Evolutionary conservation across 2,888 invertebrate genomes (phyloP).

Genomic region (Gari tellinella): DNA sequence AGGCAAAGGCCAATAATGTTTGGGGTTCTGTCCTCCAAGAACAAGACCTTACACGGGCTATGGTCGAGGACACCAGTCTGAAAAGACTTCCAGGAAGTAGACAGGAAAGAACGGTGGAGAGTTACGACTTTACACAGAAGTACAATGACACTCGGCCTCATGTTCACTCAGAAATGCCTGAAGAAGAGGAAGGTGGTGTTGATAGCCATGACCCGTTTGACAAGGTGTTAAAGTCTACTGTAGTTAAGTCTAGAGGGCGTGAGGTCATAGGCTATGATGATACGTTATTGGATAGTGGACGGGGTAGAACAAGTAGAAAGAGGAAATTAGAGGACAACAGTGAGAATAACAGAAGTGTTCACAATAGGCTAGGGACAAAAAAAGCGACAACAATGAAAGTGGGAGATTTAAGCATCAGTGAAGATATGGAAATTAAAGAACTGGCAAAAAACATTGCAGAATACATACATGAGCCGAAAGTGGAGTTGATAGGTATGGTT

Average conservation of each 20-base stretch:
- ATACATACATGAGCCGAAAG: slow-evolving; percentile 68
- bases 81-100: slow-evolving; percentile 86
- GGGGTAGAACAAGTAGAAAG: slow-evolving; percentile 33
- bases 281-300: slow-evolving; percentile 16
- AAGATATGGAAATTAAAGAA: slow-evolving; percentile 52
- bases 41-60: slow-evolving; percentile 91
- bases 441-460: slow-evolving; percentile 63
- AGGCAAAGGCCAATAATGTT: slow-evolving; percentile 89
- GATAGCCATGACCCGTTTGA: slow-evolving; percentile 61
- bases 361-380: slow-evolving; percentile 54
- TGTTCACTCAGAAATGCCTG: slow-evolving; percentile 14
- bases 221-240: slow-evolving; percentile 11
- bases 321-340: slow-evolving; percentile 34
- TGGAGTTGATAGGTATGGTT: slow-evolving; percentile 73
- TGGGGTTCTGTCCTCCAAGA: slow-evolving; percentile 91
- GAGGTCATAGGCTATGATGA: slow-evolving; percentile 55
- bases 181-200: slow-evolving; percentile 9
- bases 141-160: slow-evolving; percentile 60
- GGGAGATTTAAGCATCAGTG: slow-evolving; percentile 49
- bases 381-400: slow-evolving; percentile 51
- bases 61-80: slow-evolving; percentile 91
- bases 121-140: slow-evolving; percentile 72
- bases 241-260: slow-evolving; percentile 13
- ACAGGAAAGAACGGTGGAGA: slow-evolving; percentile 69
- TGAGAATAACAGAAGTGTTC: slow-evolving; percentile 19